Evolutionary conservation across 2,888 invertebrate genomes (phyloP).

Genomic region (Pseudoips prasinana): DNA sequence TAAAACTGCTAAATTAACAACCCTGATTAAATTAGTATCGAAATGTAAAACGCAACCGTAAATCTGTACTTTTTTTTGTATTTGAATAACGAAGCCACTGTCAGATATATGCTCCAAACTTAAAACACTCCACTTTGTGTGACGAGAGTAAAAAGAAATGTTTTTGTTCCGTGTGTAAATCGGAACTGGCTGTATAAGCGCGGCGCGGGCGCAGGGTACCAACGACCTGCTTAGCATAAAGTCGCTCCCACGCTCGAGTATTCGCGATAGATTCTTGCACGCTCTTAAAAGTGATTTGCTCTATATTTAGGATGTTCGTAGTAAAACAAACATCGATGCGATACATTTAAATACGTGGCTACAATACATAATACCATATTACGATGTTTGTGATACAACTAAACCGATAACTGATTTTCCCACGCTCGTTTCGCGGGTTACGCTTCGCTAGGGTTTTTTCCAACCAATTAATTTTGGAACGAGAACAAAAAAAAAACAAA

Average conservation of each 20-base stretch:
- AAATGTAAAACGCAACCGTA: no score
- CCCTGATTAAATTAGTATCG: no score
- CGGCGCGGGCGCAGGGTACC: constrained; percentile 74
- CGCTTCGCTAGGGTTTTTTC: constrained; percentile 35
- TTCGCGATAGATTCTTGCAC: constrained; percentile 80
- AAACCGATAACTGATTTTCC: constrained; percentile 48
- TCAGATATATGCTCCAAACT: no score
- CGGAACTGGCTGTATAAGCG: constrained; percentile 52
- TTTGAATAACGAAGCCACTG: no score
- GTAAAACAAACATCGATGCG: constrained; percentile 73
- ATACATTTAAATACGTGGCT: constrained; percentile 60
- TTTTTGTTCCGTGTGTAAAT: constrained; percentile 25
- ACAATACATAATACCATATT: constrained; percentile 42
- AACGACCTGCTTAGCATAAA: constrained; percentile 80
- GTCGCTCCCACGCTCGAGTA: constrained; percentile 71
- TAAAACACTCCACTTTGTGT: no score
- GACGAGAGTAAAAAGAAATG: constrained; percentile 11
- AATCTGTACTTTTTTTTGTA: no score
- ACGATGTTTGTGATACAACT: constrained; percentile 33
- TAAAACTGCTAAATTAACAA: no score
- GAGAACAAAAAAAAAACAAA: constrained; percentile 29
- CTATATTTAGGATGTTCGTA: constrained; percentile 78
- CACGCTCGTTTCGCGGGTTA: constrained; percentile 48
- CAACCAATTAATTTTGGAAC: constrained; percentile 44
- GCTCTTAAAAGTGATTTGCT: constrained; percentile 76